Percentiles rank a stretch among this genome's conserved stretches.
Evolutionary conservation across 2,797 vertebrate species (phyloP).

Genomic region (Siniperca undulata): DNA sequence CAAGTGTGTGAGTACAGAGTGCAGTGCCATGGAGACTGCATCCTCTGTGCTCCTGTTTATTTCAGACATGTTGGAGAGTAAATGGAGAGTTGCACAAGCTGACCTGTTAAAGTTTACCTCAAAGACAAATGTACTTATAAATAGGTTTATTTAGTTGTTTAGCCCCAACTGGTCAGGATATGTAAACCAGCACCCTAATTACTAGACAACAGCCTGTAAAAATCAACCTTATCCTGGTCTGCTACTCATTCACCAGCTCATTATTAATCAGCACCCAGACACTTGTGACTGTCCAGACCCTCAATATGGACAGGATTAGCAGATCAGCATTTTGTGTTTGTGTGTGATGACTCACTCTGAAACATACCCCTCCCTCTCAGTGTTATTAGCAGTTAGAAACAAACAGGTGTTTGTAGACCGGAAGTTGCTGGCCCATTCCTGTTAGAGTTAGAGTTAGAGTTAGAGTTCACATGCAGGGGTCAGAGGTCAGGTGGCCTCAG

Average conservation of each 20-base stretch:
- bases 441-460: constrained; percentile 63
- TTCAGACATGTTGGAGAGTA: no score
- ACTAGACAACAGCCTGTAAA: constrained; percentile 67
- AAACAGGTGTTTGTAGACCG: constrained; percentile 81
- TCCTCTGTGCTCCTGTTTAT: no score
- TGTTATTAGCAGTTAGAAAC: constrained; percentile 58
- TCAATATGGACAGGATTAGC: constrained; percentile 76
- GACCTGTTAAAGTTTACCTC: constrained; percentile 3
- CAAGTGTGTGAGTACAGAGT: no score
- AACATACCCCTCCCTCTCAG: constrained; percentile 26
- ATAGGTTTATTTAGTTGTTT: background rate
- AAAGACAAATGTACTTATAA: background rate
- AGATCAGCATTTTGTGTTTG: constrained; percentile 58
- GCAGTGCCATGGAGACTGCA: no score
- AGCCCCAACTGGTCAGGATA: constrained; percentile 42
- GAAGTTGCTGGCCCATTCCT: constrained; percentile 49
- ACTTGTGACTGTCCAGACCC: constrained; percentile 78
- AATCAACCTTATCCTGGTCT: constrained; percentile 73
- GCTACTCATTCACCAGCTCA: constrained; percentile 67
- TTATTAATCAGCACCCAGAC: constrained; percentile 69
- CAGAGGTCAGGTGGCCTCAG: constrained; percentile 70
- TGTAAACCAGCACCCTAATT: constrained; percentile 67
- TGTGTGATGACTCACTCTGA: constrained; percentile 57
- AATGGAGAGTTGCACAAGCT: background rate
- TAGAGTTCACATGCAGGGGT: constrained; percentile 63